A percentile compares a stretch with the other conserved stretches of the same genome.
Evolutionary conservation across 2,797 vertebrate genomes (phyloP).

Genomic region (Loris lydekkerianus): DNA sequence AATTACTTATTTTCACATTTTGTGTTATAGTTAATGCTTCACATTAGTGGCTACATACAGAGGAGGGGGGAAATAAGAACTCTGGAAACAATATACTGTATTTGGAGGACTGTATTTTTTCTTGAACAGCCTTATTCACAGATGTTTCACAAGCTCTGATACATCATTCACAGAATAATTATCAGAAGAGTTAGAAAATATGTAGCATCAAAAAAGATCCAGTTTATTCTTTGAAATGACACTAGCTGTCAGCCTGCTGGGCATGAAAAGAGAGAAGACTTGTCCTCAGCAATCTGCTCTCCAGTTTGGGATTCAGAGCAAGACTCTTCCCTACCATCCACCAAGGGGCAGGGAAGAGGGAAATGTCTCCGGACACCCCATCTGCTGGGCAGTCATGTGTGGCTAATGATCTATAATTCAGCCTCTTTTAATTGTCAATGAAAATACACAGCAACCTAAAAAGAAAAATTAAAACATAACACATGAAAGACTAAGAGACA

Average conservation of each 20-base stretch:
- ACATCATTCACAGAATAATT: not conserved
- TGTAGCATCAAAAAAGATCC: not conserved
- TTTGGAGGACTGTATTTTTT: not conserved
- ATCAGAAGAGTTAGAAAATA: not conserved
- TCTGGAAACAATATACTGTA: not conserved
- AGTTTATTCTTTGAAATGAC: not conserved
- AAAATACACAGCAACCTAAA: conserved; percentile 1
- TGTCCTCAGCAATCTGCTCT: not conserved
- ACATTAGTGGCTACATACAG: not conserved
- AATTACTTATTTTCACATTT: not conserved
- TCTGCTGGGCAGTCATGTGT: not conserved
- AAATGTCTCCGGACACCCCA: not conserved
- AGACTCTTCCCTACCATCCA: not conserved
- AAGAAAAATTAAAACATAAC: not conserved
- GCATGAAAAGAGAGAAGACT: not conserved
- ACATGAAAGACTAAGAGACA: not conserved
- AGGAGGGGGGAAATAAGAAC: not conserved
- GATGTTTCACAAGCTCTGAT: not conserved
- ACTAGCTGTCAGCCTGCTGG: not conserved
- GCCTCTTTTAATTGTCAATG: not conserved
- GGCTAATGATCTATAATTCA: not conserved
- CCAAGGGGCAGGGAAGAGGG: not conserved
- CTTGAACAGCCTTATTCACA: not conserved
- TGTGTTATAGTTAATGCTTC: not conserved
- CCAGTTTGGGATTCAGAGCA: not conserved